These are phyloP conservation scores for Hymenopus coronatus DNA, from an alignment of 2,888 invertebrate species.

Conservation along the genomic window DNA sequence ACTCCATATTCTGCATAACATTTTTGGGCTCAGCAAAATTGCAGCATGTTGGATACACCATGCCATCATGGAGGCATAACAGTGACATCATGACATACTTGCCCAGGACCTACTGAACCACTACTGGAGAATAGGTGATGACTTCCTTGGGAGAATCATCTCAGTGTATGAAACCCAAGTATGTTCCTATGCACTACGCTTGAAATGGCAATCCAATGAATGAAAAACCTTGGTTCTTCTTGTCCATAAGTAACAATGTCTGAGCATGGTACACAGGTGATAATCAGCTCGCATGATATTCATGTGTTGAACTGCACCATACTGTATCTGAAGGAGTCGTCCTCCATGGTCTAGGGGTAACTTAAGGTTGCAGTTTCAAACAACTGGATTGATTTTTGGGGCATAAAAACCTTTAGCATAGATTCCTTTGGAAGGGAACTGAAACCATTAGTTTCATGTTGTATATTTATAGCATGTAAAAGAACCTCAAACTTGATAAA, in stretches of 20 bases:
- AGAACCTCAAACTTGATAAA: no score
- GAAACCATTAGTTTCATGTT: no score
- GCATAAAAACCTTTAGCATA: no score
- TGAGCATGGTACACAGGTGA: neutral
- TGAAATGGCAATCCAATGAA: neutral
- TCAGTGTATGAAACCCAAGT: neutral
- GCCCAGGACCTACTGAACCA: neutral
- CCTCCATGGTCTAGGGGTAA: no score
- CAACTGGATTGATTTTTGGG: no score
- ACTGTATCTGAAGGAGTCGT: no score
- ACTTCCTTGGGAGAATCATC: neutral
- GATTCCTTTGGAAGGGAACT: no score
- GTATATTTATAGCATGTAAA: no score
- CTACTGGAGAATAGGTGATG: neutral
- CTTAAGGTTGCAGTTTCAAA: no score
- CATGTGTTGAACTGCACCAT: no score
- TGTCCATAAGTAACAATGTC: neutral
- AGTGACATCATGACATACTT: neutral
- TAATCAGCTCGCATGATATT: no score
- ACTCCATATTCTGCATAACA: neutral
- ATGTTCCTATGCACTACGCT: neutral
- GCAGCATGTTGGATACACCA: neutral
- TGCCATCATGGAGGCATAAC: neutral
- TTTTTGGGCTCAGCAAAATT: conserved; percentile 20
- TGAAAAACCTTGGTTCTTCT: neutral